Evolutionary conservation across 1,140 invertebrate genomes (phyloP).

Genomic region (Hermatobates lingyangjiaoensis): DNA sequence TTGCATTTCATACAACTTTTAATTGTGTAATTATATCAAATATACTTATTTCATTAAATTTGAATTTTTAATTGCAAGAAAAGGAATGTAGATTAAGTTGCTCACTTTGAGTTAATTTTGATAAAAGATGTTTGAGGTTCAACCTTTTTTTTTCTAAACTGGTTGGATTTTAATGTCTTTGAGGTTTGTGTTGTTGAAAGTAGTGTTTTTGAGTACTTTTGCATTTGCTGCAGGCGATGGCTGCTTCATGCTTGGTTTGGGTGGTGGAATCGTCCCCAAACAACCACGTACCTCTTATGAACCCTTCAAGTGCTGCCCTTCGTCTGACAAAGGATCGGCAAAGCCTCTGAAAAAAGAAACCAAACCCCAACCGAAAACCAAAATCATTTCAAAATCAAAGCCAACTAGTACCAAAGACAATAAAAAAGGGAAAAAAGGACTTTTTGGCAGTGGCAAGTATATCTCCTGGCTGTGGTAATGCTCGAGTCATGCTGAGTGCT

Average conservation of each 20-base stretch:
- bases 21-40: too few species aligned
- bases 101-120: too few species aligned
- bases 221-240: slow-evolving; percentile 68
- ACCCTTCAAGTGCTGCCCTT: slow-evolving; percentile 77
- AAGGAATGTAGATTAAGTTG: too few species aligned
- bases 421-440: slow-evolving; percentile 53
- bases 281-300: slow-evolving; percentile 64
- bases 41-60: too few species aligned
- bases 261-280: slow-evolving; percentile 44
- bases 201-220: too few species aligned
- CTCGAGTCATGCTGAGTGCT: too few species aligned
- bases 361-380: slow-evolving; percentile 7
- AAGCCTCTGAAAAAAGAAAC: slow-evolving; percentile 37
- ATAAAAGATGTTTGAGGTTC: too few species aligned
- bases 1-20: too few species aligned
- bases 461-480: slow-evolving; percentile 43
- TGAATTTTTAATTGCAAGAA: too few species aligned
- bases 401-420: slow-evolving; percentile 2
- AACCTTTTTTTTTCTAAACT: too few species aligned
- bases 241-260: slow-evolving; percentile 87
- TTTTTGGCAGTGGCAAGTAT: slow-evolving; percentile 61
- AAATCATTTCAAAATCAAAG: slow-evolving; percentile 6
- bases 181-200: too few species aligned
- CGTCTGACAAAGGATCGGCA: slow-evolving; percentile 50
- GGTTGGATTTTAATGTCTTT: too few species aligned